Percentiles rank a stretch among this genome's conserved stretches.
Evolutionary conservation across 2,888 invertebrate genomes (phyloP).

Genomic region (Agrypnus murinus): DNA sequence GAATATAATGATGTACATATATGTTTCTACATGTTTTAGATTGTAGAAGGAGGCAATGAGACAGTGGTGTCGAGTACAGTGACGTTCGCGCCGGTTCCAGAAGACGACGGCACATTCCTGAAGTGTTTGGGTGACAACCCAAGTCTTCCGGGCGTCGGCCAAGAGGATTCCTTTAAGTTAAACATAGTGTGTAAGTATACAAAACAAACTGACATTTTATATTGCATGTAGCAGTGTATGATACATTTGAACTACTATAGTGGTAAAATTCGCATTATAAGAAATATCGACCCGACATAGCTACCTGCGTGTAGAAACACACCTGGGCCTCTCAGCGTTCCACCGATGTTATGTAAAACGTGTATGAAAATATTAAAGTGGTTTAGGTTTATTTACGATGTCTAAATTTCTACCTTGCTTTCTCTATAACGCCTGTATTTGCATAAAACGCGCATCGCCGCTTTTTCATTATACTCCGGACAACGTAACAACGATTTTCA

Average conservation of each 20-base stretch:
- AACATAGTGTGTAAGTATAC: slow-evolving; percentile 91
- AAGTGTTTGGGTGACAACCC: slow-evolving; percentile 92
- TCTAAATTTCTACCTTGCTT: slow-evolving; percentile 54
- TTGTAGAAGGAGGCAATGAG: slow-evolving; percentile 79
- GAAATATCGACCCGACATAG: slow-evolving; percentile 50
- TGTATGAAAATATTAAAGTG: slow-evolving; percentile 55
- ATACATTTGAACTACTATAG: neutral
- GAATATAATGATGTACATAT: slow-evolving; percentile 3
- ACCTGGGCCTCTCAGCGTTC: slow-evolving; percentile 43
- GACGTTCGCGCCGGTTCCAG: slow-evolving; percentile 87
- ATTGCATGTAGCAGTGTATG: neutral
- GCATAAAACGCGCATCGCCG: slow-evolving; percentile 64
- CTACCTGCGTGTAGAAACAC: slow-evolving; percentile 46
- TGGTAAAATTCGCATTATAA: slow-evolving; percentile 51
- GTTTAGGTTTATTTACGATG: slow-evolving; percentile 56
- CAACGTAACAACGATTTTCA: slow-evolving; percentile 64
- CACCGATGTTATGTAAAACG: slow-evolving; percentile 40
- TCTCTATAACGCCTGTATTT: slow-evolving; percentile 57
- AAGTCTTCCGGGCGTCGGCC: slow-evolving; percentile 81
- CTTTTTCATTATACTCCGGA: slow-evolving; percentile 63
- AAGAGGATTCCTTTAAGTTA: slow-evolving; percentile 87
- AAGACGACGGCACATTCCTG: slow-evolving; percentile 88
- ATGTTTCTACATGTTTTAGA: slow-evolving; percentile 69
- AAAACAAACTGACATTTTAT: neutral
- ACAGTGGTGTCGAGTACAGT: slow-evolving; percentile 85